Percentiles rank a stretch among this genome's conserved stretches.
Conservation (phyloP, 2,797 vertebrate genomes). For the Tangara arthus region DNA sequence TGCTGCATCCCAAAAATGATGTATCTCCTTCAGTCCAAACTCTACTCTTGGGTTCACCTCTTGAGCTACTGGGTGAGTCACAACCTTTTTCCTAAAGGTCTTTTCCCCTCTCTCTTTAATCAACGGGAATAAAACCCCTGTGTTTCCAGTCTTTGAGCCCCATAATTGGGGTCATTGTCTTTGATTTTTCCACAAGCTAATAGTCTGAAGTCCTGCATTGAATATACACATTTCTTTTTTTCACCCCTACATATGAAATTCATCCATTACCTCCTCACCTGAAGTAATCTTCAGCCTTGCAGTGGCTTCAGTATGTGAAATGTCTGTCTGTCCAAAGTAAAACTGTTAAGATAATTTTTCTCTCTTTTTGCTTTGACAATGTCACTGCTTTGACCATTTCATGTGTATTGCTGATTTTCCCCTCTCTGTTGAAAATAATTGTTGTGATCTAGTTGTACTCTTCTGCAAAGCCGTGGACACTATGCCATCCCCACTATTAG, state of each 20-base stretch:
- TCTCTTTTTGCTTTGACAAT: not conserved
- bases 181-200: not conserved
- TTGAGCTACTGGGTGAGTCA: not conserved
- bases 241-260: not conserved
- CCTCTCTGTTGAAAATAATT: not conserved
- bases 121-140: not conserved
- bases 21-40: not conserved
- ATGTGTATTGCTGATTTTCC: not conserved
- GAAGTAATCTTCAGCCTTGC: not conserved
- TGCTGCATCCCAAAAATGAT: not conserved
- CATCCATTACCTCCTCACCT: not conserved
- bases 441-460: not conserved
- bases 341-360: not conserved
- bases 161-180: not conserved
- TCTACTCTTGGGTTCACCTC: not conserved
- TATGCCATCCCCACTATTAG: not conserved
- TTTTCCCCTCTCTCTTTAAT: not conserved
- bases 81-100: not conserved
- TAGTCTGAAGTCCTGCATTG: not conserved
- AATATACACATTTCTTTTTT: not conserved
- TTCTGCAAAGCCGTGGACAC: rapidly evolving
- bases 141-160: not conserved
- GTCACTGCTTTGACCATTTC: not conserved
- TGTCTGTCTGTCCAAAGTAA: not conserved
- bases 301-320: not conserved